Base-by-base conservation (phyloP, 37 sponge, comb jelly and placozoan genomes). In the Beroe ovata region DNA sequence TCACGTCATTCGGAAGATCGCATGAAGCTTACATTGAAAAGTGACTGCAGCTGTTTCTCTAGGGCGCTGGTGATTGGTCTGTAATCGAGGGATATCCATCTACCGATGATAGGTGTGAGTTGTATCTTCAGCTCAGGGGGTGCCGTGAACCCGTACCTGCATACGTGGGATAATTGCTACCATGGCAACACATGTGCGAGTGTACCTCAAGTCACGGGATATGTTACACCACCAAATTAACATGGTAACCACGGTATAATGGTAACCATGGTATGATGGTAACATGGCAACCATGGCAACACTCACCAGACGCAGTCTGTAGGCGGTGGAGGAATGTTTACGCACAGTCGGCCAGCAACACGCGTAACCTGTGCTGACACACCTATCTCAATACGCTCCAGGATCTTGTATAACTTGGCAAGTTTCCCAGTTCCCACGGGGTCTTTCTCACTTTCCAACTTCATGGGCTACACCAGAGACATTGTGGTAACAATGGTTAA, bases 71-170 rank as follows among this genome's bases (percentile, higher is more conserved):
- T 77, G 21, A 77, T 42, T 0, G 54, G 54, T 22, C 54, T 39
- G 84, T 77, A 77, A 4, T 77, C 84, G 22, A 77, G 84, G 0
- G 84, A 77, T 42, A 77, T 77, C 69, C 69, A 66, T 25, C 28
- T 77, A 21, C 84, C 42, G 36, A 77, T 30, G 23, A 77, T 42
- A 14, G 84, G 84, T 8, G 42, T 42, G 16, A 77, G 54, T 1
- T 77, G 84, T 26, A 77, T 39, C n/a, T 77, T 77, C n/a, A 42
- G 54, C 23, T 42, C 84, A 22, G 84, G 84, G 4, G 84, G 84
- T 3, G 39, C n/a, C 47, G 22, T 40, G 38, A 77, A 77, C 23
- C 84, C 84, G 84, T 77, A 77, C 84, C 71, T 71, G 38, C 8
- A n/a, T n/a, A n/a, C n/a, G n/a, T n/a, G n/a, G n/a, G n/a, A n/a